These are phyloP conservation scores for Scomber colias DNA, from an alignment of 2,113 vertebrate genomes.

Conservation along the genomic window DNA sequence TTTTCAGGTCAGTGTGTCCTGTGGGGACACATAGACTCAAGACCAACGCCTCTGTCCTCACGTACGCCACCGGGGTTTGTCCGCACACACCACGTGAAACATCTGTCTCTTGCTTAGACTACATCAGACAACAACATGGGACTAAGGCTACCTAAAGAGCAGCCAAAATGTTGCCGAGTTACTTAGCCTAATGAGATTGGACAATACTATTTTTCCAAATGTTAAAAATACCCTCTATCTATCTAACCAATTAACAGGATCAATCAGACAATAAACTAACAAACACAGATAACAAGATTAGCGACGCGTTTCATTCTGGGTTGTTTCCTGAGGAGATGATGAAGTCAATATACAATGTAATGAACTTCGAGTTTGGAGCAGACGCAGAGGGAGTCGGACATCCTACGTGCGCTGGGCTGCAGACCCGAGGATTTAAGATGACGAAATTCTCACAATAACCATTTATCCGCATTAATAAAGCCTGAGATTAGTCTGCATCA, in stretches of 20 bases:
- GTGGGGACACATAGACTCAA: background rate
- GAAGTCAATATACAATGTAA: background rate
- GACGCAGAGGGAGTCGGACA: background rate
- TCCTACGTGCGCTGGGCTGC: conserved; percentile 23
- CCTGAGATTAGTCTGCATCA: too few species aligned
- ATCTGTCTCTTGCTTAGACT: background rate
- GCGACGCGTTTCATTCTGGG: too few species aligned
- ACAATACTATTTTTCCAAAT: too few species aligned
- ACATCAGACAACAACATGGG: too few species aligned
- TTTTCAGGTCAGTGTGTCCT: background rate
- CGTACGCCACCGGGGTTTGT: conserved; percentile 32
- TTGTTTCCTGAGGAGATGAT: background rate
- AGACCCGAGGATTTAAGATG: background rate
- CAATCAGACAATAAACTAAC: too few species aligned
- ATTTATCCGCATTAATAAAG: background rate
- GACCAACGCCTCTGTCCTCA: conserved; percentile 42
- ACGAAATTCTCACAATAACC: too few species aligned
- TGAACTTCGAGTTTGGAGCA: background rate
- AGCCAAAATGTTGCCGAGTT: too few species aligned
- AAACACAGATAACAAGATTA: background rate
- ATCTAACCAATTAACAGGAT: background rate
- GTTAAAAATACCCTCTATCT: too few species aligned
- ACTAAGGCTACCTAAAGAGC: background rate
- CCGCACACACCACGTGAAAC: background rate
- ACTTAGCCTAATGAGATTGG: too few species aligned